These are phyloP conservation scores for Pogonognathellus flavescens DNA, from an alignment of 1,140 invertebrate species.

Conservation along the genomic window DNA sequence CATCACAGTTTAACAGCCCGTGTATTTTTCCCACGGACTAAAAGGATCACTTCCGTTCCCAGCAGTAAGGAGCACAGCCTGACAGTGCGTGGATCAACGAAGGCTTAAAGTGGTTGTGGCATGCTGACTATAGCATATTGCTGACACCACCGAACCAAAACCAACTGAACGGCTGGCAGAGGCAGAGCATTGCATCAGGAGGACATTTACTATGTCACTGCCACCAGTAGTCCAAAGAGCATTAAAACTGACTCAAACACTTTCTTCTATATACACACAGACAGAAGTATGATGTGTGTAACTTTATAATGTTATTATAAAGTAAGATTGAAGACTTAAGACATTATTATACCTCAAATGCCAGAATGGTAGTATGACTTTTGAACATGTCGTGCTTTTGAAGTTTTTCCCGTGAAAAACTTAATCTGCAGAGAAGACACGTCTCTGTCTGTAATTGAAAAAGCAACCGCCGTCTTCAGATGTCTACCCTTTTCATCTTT, in stretches of 20 bases:
- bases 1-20: constrained; percentile 39
- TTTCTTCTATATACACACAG: constrained; percentile 1
- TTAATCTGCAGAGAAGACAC: constrained; percentile 33
- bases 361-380: no score
- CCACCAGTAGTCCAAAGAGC: neutral
- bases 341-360: no score
- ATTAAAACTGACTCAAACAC: neutral
- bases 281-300: neutral
- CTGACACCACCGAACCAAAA: constrained; percentile 30
- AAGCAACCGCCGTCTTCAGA: constrained; percentile 3
- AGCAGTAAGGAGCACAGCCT: constrained; percentile 16
- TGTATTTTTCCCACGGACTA: constrained; percentile 45
- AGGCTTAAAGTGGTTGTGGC: neutral
- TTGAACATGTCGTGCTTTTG: no score
- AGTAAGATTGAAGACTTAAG: no score
- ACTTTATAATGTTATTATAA: neutral
- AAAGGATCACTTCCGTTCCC: constrained; percentile 47
- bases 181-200: neutral
- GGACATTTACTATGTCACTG: neutral
- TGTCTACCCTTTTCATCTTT: neutral
- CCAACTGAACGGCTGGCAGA: constrained; percentile 24
- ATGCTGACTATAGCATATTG: constrained; percentile 10
- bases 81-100: constrained; percentile 5
- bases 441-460: neutral
- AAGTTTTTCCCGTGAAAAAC: neutral